phyloP scores from a whole-genome alignment of 92 coral and sea anemone genomes.

The Diadumene lineata region DNA sequence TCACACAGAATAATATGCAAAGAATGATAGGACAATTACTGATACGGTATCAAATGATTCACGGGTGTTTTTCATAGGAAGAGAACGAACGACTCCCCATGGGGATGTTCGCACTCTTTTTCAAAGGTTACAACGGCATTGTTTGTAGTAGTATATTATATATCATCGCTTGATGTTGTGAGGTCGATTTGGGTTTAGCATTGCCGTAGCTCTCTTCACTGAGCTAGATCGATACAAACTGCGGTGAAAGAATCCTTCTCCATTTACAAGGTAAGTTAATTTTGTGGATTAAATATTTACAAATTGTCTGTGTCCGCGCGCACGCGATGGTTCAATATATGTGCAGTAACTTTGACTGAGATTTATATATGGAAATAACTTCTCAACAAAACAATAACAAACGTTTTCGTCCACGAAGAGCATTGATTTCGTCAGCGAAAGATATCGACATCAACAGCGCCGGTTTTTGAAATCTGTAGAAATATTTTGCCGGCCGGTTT shows the following conservation, averaged over 20 bases:
- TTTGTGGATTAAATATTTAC: too few relatives aligned
- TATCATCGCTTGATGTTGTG: neutral
- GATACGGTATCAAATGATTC: neutral
- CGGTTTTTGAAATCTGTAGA: neutral
- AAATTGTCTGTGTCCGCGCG: too few relatives aligned
- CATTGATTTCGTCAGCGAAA: neutral
- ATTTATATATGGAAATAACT: too few relatives aligned
- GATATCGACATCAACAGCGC: neutral
- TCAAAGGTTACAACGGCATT: neutral
- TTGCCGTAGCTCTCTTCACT: neutral
- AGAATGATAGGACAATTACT: slow-evolving; percentile 1
- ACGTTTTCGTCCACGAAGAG: neutral
- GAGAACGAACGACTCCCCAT: slow-evolving; percentile 10
- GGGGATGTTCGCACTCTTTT: slow-evolving; percentile 7
- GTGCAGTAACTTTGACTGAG: too few relatives aligned
- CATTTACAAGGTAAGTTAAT: too few relatives aligned
- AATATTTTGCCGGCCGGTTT: neutral
- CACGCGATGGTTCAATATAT: too few relatives aligned
- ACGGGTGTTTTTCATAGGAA: slow-evolving; percentile 14
- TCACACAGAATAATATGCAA: neutral
- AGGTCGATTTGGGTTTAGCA: neutral
- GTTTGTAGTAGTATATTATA: slow-evolving; percentile 4
- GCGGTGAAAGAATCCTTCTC: neutral
- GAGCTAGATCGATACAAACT: too few relatives aligned
- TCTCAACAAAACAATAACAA: neutral